These are phyloP conservation scores for Dioctria rufipes DNA, from an alignment of 2,888 invertebrate genomes.

Conservation along the genomic window DNA sequence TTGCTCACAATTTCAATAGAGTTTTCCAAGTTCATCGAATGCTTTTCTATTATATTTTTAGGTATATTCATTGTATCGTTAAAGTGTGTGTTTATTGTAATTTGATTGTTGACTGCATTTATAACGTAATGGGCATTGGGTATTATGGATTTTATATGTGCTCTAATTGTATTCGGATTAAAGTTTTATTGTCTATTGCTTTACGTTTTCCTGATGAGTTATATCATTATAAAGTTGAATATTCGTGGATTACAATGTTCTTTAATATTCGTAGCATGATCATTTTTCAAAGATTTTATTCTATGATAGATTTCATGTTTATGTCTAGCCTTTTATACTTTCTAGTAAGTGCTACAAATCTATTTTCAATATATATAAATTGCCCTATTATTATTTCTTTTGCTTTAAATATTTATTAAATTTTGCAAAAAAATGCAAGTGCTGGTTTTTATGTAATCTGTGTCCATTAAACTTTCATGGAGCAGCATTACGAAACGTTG, in stretches of 20 bases:
- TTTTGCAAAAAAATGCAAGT: too few species aligned
- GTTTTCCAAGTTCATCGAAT: too few species aligned
- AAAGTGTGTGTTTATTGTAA: conserved; percentile 56
- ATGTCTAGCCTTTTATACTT: conserved; percentile 52
- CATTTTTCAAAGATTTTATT: conserved; percentile 19
- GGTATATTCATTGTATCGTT: conserved; percentile 54
- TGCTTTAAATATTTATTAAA: too few species aligned
- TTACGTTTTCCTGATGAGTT: too few species aligned
- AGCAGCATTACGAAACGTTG: conserved; percentile 21
- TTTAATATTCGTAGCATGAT: conserved; percentile 2
- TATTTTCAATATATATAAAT: conserved; percentile 43
- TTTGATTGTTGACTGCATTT: conserved; percentile 54
- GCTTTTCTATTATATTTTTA: too few species aligned
- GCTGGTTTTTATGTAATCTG: too few species aligned
- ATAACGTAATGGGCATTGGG: conserved; percentile 57
- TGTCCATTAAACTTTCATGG: conserved; percentile 48
- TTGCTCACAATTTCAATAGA: too few species aligned
- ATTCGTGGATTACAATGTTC: background rate
- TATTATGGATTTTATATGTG: conserved; percentile 54
- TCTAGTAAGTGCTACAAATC: conserved; percentile 29
- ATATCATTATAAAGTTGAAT: background rate
- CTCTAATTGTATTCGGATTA: conserved; percentile 48
- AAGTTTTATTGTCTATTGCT: too few species aligned
- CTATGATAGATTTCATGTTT: conserved; percentile 47
- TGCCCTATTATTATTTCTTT: conserved; percentile 20